These are phyloP conservation scores for Heliornis fulica DNA, from an alignment of 2,113 vertebrate species.

Conservation along the genomic window DNA sequence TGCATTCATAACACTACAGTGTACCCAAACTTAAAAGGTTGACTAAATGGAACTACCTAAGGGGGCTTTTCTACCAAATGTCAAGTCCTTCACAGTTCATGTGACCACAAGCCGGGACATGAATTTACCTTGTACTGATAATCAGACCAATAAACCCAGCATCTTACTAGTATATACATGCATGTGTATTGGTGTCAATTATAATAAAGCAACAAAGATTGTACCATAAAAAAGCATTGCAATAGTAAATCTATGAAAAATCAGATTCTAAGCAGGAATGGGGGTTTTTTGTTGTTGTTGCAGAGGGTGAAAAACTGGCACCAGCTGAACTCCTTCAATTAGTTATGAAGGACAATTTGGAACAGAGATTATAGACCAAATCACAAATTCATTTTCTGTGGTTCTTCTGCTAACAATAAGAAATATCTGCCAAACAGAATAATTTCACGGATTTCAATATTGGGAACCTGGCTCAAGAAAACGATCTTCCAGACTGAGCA, in stretches of 20 bases:
- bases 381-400: neutral
- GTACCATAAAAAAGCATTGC: neutral
- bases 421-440: neutral
- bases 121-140: neutral
- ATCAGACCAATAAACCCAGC: neutral
- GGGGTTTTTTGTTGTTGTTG: neutral
- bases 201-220: neutral
- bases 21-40: neutral
- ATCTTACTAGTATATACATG: neutral
- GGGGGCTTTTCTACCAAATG: neutral
- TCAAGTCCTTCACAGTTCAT: neutral
- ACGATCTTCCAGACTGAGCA: neutral
- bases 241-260: neutral
- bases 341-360: constrained; percentile 6
- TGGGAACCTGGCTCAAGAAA: neutral
- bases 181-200: neutral
- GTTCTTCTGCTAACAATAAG: neutral
- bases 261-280: neutral
- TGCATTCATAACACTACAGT: neutral
- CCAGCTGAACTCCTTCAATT: neutral
- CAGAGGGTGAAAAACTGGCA: neutral
- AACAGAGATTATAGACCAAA: neutral
- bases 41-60: neutral
- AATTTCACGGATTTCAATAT: neutral
- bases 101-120: neutral